A percentile compares a stretch with the other conserved stretches of the same genome.
Evolutionary conservation across 2,888 invertebrate genomes (phyloP).

Genomic region (Synergus laeviventris): DNA sequence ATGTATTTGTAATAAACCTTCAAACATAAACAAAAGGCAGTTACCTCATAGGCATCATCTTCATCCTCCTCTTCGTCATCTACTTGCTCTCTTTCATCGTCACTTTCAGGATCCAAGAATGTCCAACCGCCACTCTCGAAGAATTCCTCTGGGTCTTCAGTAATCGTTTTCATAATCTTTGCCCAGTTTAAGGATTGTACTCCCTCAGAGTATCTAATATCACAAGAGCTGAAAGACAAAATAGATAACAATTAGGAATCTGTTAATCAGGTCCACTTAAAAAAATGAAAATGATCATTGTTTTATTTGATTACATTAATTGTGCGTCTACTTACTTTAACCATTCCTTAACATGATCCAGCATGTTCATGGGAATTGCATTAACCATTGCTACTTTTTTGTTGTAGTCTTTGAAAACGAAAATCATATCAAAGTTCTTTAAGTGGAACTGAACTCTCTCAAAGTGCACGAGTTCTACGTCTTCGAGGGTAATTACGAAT

Average conservation of each 20-base stretch:
- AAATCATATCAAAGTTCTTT: slow-evolving; percentile 99
- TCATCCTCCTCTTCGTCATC: slow-evolving; percentile 80
- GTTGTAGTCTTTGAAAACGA: slow-evolving; percentile 98
- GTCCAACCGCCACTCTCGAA: slow-evolving; percentile 99
- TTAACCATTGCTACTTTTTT: slow-evolving; percentile 97
- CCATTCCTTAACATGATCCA: slow-evolving; percentile 99
- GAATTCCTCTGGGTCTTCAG: slow-evolving; percentile 98
- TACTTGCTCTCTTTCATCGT: slow-evolving; percentile 81
- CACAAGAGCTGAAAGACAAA: slow-evolving; percentile 87
- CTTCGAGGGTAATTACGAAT: slow-evolving; percentile 98
- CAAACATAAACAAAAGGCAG: slow-evolving; percentile 40
- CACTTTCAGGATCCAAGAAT: slow-evolving; percentile 97
- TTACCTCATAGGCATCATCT: slow-evolving; percentile 78
- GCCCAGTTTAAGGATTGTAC: slow-evolving; percentile 99
- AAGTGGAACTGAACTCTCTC: slow-evolving; percentile 99
- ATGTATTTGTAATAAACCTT: not conserved
- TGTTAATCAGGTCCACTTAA: slow-evolving; percentile 1
- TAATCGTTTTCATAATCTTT: slow-evolving; percentile 99
- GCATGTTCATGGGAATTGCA: slow-evolving; percentile 99
- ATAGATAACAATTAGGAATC: slow-evolving; percentile 12
- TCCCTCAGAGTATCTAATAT: slow-evolving; percentile 98
- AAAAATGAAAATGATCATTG: not conserved
- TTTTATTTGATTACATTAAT: not conserved
- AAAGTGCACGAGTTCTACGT: slow-evolving; percentile 98
- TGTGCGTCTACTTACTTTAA: slow-evolving; percentile 85